Evolutionary conservation across 1,140 invertebrate species (phyloP).

Genomic region (Varroa destructor): DNA sequence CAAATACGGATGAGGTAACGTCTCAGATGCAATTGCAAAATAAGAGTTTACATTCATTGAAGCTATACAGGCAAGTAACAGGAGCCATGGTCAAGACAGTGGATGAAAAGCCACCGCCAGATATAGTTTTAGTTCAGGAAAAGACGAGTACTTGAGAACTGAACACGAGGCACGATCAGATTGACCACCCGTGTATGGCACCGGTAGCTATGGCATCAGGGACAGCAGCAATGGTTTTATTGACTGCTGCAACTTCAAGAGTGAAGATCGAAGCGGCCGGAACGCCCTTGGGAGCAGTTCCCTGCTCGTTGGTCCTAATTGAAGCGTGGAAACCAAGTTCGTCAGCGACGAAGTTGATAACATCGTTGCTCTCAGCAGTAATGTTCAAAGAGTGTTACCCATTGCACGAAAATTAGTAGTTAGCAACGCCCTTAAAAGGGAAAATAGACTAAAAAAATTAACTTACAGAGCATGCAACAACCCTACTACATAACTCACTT

Average conservation of each 20-base stretch:
- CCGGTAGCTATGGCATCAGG: background rate
- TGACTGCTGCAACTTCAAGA: background rate
- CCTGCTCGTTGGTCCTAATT: slow-evolving; percentile 35
- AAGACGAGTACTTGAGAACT: no score
- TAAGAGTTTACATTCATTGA: no score
- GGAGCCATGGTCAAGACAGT: no score
- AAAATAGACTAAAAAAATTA: background rate
- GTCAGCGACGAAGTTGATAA: slow-evolving; percentile 38
- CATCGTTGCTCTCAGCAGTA: slow-evolving; percentile 35
- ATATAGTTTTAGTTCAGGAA: no score
- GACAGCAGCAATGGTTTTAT: background rate
- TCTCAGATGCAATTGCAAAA: no score
- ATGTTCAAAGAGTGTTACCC: slow-evolving; percentile 37
- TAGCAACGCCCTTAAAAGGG: slow-evolving; percentile 31
- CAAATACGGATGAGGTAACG: no score
- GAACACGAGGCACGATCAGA: no score
- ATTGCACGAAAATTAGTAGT: slow-evolving; percentile 38
- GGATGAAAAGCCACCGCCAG: no score
- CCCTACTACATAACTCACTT: no score
- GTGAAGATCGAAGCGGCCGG: slow-evolving; percentile 25
- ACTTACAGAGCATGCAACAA: no score
- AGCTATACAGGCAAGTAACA: no score
- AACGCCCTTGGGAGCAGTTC: slow-evolving; percentile 32
- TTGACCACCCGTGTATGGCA: background rate
- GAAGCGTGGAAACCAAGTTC: slow-evolving; percentile 36